Evolutionary conservation across 53 echinoderm and acorn worm species (phyloP).

Genomic region (Paracentrotus lividus): DNA sequence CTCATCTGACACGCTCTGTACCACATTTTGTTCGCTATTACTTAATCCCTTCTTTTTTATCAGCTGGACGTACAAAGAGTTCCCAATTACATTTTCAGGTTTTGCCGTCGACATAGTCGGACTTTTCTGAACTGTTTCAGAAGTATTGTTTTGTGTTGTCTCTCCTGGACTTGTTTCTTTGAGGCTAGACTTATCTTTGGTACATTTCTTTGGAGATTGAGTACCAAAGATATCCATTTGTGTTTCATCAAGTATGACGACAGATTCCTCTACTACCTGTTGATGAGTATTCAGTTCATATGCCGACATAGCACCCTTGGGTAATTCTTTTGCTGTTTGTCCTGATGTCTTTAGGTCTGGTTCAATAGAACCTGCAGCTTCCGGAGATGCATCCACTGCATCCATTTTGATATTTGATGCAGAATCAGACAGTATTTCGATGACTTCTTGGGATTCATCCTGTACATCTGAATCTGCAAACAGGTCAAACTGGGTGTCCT

Average conservation of each 20-base stretch:
- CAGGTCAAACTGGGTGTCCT: conserved; percentile 62
- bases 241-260: conserved; percentile 30
- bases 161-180: not conserved
- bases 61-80: not conserved
- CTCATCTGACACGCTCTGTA: not conserved
- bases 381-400: not conserved
- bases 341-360: not conserved
- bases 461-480: conserved; percentile 36
- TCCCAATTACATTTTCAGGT: not conserved
- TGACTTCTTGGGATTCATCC: not conserved
- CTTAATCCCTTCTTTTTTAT: not conserved
- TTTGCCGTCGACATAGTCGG: not conserved
- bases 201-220: not conserved
- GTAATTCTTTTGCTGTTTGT: not conserved
- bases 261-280: not conserved
- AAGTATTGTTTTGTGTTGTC: not conserved
- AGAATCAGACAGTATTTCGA: not conserved
- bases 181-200: not conserved
- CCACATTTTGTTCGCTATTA: not conserved
- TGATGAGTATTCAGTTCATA: not conserved
- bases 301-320: too few species aligned
- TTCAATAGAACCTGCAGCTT: not conserved
- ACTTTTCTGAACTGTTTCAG: conserved; percentile 4
- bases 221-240: not conserved
- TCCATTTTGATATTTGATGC: not conserved